These are phyloP conservation scores for Gymnarchus niloticus DNA, from an alignment of 2,113 vertebrate genomes.

Conservation along the genomic window DNA sequence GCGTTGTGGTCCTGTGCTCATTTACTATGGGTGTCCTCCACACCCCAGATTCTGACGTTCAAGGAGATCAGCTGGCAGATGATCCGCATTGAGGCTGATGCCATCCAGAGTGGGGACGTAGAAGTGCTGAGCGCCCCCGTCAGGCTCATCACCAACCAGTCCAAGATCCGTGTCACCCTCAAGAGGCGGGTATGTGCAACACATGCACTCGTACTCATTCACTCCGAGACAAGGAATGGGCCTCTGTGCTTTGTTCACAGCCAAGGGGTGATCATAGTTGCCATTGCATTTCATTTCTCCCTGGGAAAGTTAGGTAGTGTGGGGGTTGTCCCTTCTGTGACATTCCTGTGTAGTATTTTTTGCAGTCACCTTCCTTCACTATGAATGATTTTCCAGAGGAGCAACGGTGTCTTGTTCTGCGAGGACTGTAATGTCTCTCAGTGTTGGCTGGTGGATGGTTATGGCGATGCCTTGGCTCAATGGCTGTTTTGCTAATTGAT, in stretches of 20 bases:
- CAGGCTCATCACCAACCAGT: slow-evolving; percentile 96
- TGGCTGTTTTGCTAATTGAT: background rate
- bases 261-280: background rate
- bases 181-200: slow-evolving; percentile 83
- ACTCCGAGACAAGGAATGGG: background rate
- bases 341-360: too few relatives aligned
- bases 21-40: background rate
- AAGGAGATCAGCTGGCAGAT: slow-evolving; percentile 99
- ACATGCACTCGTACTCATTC: background rate
- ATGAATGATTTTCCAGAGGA: too few relatives aligned
- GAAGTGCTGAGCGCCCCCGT: slow-evolving; percentile 94
- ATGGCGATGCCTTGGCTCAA: background rate
- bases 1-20: background rate
- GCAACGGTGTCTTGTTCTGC: too few relatives aligned
- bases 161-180: slow-evolving; percentile 89
- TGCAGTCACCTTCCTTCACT: too few relatives aligned
- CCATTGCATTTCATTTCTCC: background rate
- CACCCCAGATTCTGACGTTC: slow-evolving; percentile 85
- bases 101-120: slow-evolving; percentile 89
- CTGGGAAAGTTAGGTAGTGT: too few relatives aligned
- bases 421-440: too few relatives aligned
- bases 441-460: too few relatives aligned
- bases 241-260: background rate
- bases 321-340: too few relatives aligned
- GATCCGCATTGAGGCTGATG: slow-evolving; percentile 97